Conservation (phyloP, 2,888 invertebrate genomes). For the Trilocha varians region DNA sequence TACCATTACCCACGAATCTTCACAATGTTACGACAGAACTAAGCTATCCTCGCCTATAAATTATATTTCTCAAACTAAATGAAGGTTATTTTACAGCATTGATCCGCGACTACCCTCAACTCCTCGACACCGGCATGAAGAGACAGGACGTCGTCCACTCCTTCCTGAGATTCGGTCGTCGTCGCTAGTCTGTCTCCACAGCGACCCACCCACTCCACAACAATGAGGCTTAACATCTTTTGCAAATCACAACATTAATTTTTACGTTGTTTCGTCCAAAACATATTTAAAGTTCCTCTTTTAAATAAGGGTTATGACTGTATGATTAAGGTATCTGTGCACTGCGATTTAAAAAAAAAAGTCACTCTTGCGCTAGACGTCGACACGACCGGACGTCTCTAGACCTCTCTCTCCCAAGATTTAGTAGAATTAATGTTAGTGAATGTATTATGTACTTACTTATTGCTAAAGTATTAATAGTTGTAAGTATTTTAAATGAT, state of each 20-base stretch:
- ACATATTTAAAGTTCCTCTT: constrained; percentile 42
- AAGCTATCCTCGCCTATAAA: too few relatives aligned
- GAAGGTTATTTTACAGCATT: constrained; percentile 32
- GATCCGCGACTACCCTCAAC: constrained; percentile 66
- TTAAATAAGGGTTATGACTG: constrained; percentile 7
- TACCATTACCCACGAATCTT: too few relatives aligned
- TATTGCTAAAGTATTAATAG: constrained; percentile 59
- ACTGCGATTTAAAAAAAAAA: constrained; percentile 23
- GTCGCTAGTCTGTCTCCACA: constrained; percentile 71
- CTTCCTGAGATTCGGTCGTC: constrained; percentile 89
- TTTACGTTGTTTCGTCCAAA: constrained; percentile 53
- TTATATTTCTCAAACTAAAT: too few relatives aligned
- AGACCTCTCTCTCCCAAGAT: constrained; percentile 50
- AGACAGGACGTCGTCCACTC: constrained; percentile 93
- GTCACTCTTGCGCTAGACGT: constrained; percentile 15
- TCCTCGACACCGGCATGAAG: constrained; percentile 80
- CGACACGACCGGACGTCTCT: constrained; percentile 22
- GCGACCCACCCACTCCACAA: constrained; percentile 13
- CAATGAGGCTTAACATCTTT: constrained; percentile 24
- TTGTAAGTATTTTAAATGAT: constrained; percentile 31
- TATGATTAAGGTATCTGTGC: constrained; percentile 30
- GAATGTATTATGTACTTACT: constrained; percentile 29
- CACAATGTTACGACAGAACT: too few relatives aligned
- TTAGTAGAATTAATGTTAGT: constrained; percentile 31
- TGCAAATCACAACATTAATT: constrained; percentile 12